Percentiles rank a stretch among this genome's conserved stretches.
phyloP scores from a whole-genome alignment of 2,113 vertebrate species.

The Ranitomeya imitator region DNA sequence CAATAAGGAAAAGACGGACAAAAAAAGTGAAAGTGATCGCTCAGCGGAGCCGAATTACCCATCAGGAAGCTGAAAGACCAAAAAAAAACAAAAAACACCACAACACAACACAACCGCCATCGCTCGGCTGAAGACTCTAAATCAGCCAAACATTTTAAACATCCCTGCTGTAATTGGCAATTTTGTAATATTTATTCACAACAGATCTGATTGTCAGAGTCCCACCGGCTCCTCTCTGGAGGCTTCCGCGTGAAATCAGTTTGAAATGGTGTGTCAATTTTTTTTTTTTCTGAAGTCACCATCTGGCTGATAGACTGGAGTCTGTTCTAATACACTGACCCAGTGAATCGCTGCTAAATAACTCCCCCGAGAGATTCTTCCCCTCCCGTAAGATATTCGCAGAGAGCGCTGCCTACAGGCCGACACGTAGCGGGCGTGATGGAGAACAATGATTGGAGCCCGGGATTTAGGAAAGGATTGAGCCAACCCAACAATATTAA shows the following conservation, averaged over 20 bases:
- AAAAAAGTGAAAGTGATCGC: slow-evolving; percentile 59
- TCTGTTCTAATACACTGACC: slow-evolving; percentile 83
- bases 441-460: slow-evolving; percentile 55
- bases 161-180: slow-evolving; percentile 97
- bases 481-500: slow-evolving; percentile 1
- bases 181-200: slow-evolving; percentile 99
- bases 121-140: slow-evolving; percentile 61
- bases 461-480: slow-evolving; percentile 27
- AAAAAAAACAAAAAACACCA: slow-evolving; percentile 42
- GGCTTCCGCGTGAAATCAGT: slow-evolving; percentile 95
- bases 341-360: slow-evolving; percentile 83
- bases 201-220: slow-evolving; percentile 89
- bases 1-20: not conserved
- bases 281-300: slow-evolving; percentile 92
- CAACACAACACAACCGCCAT: not conserved
- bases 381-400: slow-evolving; percentile 66
- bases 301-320: slow-evolving; percentile 93
- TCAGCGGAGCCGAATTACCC: slow-evolving; percentile 62
- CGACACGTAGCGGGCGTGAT: slow-evolving; percentile 61
- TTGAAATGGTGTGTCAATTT: slow-evolving; percentile 97
- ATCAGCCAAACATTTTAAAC: slow-evolving; percentile 91
- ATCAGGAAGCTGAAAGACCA: slow-evolving; percentile 58
- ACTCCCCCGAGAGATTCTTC: slow-evolving; percentile 77
- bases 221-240: slow-evolving; percentile 82
- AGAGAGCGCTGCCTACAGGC: slow-evolving; percentile 55